phyloP scores from a whole-genome alignment of 2,888 invertebrate genomes.

The Euphydryas editha region DNA sequence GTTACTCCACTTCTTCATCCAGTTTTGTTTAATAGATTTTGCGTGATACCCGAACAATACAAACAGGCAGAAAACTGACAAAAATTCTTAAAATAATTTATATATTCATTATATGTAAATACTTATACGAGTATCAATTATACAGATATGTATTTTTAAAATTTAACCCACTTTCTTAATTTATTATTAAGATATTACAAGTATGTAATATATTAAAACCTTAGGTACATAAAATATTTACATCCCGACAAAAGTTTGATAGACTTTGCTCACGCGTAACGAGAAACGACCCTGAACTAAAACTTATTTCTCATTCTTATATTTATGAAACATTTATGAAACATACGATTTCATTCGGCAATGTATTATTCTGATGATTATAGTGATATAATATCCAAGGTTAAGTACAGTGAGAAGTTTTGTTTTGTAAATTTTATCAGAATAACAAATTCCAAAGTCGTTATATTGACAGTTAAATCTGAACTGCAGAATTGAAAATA shows the following conservation, averaged over 20 bases:
- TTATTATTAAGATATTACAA: too few relatives aligned
- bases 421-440: neutral
- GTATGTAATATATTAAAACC: neutral
- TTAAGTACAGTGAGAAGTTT: neutral
- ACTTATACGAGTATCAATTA: too few relatives aligned
- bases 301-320: conserved; percentile 10
- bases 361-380: neutral
- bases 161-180: too few relatives aligned
- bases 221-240: neutral
- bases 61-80: too few relatives aligned
- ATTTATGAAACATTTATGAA: neutral
- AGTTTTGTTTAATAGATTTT: too few relatives aligned
- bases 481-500: neutral
- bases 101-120: too few relatives aligned
- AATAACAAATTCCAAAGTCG: neutral
- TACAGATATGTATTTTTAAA: too few relatives aligned
- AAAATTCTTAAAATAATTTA: too few relatives aligned
- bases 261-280: conserved; percentile 11
- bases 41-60: too few relatives aligned
- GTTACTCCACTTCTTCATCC: too few relatives aligned
- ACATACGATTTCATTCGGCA: conserved; percentile 1
- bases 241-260: neutral
- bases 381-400: neutral
- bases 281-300: conserved; percentile 21
- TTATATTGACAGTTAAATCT: neutral